These are phyloP conservation scores for Catocala fraxini DNA, from an alignment of 2,888 invertebrate species.

Conservation along the genomic window DNA sequence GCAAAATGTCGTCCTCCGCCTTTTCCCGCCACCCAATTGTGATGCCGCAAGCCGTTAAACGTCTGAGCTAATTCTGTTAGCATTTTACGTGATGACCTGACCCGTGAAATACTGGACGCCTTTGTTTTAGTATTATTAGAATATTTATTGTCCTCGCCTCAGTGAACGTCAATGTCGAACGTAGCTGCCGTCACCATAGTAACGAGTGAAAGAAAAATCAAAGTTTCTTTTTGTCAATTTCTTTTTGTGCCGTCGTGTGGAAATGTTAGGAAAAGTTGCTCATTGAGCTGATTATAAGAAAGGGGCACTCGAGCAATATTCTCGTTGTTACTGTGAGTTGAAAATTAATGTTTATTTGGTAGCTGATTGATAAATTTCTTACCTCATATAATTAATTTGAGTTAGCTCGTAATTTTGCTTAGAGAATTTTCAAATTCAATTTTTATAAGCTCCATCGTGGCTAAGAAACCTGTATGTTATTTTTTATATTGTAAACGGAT, in stretches of 20 bases:
- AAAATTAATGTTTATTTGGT: too few species aligned
- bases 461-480: too few species aligned
- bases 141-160: constrained; percentile 29
- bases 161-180: constrained; percentile 12
- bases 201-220: not conserved
- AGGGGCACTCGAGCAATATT: too few species aligned
- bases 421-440: too few species aligned
- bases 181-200: not conserved
- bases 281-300: not conserved
- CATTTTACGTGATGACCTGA: constrained; percentile 52
- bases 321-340: too few species aligned
- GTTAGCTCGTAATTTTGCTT: too few species aligned
- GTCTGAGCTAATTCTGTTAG: constrained; percentile 61
- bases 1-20: constrained; percentile 60
- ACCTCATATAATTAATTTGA: too few species aligned
- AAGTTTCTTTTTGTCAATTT: not conserved
- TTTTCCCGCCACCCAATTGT: constrained; percentile 64
- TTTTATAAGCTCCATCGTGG: too few species aligned
- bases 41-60: constrained; percentile 59
- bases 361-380: too few species aligned
- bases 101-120: constrained; percentile 50
- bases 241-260: not conserved
- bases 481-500: too few species aligned
- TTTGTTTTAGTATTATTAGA: constrained; percentile 44
- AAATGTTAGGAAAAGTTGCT: not conserved